Base-by-base conservation (phyloP, 2,797 vertebrate species). In the Mus minutoides region DNA sequence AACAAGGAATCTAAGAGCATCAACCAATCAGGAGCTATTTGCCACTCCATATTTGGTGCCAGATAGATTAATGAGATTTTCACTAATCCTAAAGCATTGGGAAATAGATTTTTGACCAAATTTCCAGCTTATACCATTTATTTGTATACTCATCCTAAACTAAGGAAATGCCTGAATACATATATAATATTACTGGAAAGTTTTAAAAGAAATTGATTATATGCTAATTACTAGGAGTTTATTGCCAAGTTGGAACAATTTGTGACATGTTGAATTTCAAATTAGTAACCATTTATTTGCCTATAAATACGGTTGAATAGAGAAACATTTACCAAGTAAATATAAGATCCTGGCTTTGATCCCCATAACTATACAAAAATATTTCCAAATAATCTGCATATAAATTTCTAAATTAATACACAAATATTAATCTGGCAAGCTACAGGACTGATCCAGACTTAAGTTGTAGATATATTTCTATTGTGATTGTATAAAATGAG, bases 241-340 rank as follows among this genome's bases (percentile, higher is more conserved):
- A 89, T 6, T 90, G n/a, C 0, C 22, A 87, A 14, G 80, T 86
- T 90, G 94, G 13, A 85, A 37, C 84, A 85, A 82, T 75, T 85
- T 95, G 6, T 89, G 73, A 92, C 76, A 3, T 52, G 37, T n/a
- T 84, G 69, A 92, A 82, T n/a, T 95, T 78, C 56, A 92, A 95
- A 86, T 83, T 78, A 64, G 54, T 78, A 93, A 83, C 1, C 9
- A 58, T 88, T 46, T 94, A 34, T 64, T 60, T 62, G 6, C 6
- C 3, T 84, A 11, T n/a, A 6, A 3, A 49, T 37, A 46, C 3
- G 14, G 40, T 26, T 75, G 21, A 75, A 16, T 26, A 24, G 21
- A 60, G 60, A 43, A 92, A 2, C 37, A 67, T 6, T 90, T 79
- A n/a, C 6, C 14, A 43, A 46, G 49, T 37, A 75, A 49, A 9